Evolutionary conservation across 35 echinoderm and acorn worm species (phyloP).

Genomic region (Ophiothrix spiculata): DNA sequence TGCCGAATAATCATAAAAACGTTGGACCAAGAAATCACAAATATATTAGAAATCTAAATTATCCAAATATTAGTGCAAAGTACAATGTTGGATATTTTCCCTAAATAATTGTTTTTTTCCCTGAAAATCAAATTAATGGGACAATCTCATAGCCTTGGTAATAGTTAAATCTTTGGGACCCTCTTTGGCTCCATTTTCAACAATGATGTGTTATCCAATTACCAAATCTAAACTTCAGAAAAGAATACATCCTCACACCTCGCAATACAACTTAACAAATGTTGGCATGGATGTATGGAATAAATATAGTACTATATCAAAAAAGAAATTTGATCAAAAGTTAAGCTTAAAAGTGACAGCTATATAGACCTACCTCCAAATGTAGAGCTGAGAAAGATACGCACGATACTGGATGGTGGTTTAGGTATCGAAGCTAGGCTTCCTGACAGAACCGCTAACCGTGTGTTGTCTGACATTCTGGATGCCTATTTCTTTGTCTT

Average conservation of each 20-base stretch:
- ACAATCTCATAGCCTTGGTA: no score
- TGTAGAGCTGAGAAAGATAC: constrained; percentile 93
- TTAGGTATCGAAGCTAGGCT: constrained; percentile 42
- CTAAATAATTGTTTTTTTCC: no score
- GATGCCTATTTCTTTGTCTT: no score
- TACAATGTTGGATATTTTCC: no score
- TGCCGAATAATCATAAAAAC: background rate
- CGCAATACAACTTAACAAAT: background rate
- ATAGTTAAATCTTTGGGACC: no score
- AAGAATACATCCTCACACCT: background rate
- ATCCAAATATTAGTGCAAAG: no score
- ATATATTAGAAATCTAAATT: no score
- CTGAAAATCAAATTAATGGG: no score
- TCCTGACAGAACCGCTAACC: constrained; percentile 28
- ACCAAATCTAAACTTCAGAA: background rate
- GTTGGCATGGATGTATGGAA: background rate
- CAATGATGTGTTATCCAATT: background rate
- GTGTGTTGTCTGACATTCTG: constrained; percentile 16
- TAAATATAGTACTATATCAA: background rate
- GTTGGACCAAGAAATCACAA: background rate
- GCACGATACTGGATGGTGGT: constrained; percentile 71
- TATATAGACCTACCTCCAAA: constrained; percentile 70
- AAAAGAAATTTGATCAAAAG: background rate
- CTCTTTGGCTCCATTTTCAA: background rate
- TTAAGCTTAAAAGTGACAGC: background rate